These are phyloP conservation scores for Cecropterus lyciades DNA, from an alignment of 1,140 invertebrate genomes.

Conservation along the genomic window DNA sequence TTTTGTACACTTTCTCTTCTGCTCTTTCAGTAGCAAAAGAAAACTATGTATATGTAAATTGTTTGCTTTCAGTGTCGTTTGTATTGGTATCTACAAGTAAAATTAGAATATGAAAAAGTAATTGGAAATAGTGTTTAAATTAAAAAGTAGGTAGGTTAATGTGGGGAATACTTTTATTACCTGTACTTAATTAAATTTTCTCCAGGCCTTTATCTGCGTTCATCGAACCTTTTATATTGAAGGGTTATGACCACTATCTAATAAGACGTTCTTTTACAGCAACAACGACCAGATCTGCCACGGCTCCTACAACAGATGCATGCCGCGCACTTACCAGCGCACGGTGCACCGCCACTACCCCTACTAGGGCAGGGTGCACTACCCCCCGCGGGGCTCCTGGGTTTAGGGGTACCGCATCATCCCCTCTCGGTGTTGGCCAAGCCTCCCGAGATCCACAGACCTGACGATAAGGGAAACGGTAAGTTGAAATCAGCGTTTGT, in stretches of 20 bases:
- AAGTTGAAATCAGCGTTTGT: conserved; percentile 55
- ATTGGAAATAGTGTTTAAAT: no score
- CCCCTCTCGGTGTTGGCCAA: conserved; percentile 86
- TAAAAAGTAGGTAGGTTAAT: no score
- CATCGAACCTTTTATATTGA: no score
- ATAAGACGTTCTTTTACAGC: conserved; percentile 81
- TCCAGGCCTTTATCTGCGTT: no score
- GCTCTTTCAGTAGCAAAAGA: conserved; percentile 15
- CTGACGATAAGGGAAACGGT: conserved; percentile 86
- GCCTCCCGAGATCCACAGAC: conserved; percentile 90
- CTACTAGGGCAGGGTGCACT: conserved; percentile 89
- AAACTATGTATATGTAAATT: neutral
- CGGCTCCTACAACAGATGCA: conserved; percentile 95
- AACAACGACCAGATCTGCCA: conserved; percentile 91
- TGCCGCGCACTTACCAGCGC: conserved; percentile 93
- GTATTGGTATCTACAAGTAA: no score
- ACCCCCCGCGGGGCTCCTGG: conserved; percentile 85
- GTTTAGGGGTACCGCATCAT: conserved; percentile 86
- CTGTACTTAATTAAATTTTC: no score
- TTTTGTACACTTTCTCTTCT: conserved; percentile 15
- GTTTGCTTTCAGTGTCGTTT: no score
- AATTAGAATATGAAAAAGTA: no score
- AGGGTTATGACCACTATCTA: no score
- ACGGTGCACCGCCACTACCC: conserved; percentile 88
- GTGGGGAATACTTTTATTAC: no score